phyloP scores from a whole-genome alignment of 2,113 vertebrate species.

The Laticauda colubrina region DNA sequence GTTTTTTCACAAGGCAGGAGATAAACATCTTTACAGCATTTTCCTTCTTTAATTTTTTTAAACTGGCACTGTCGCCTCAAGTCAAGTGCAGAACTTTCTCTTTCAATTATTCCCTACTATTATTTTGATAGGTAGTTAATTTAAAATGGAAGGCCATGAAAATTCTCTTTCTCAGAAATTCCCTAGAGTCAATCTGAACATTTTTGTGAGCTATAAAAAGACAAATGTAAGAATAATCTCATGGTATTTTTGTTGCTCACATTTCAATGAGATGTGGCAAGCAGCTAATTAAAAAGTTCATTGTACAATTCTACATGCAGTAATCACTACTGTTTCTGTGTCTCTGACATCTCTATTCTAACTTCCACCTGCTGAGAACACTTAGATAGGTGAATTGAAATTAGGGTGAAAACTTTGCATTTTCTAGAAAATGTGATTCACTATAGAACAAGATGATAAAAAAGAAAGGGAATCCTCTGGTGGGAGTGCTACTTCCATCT shows the following conservation, averaged over 20 bases:
- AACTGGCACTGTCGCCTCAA: background rate
- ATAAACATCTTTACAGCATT: background rate
- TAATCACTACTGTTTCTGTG: accelerated
- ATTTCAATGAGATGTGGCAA: background rate
- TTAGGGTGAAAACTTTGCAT: background rate
- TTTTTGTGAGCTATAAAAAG: background rate
- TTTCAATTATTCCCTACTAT: background rate
- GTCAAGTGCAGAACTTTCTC: background rate
- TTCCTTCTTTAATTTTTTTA: background rate
- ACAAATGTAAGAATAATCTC: background rate
- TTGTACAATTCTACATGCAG: background rate
- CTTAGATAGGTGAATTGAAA: constrained; percentile 1
- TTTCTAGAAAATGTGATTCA: background rate
- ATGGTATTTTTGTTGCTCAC: background rate
- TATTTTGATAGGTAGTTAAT: background rate
- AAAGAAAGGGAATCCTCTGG: background rate
- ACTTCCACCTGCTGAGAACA: background rate
- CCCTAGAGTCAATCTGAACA: accelerated
- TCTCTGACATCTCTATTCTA: background rate
- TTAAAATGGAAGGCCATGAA: background rate
- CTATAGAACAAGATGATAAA: background rate
- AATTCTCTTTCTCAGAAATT: background rate
- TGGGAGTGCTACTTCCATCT: background rate
- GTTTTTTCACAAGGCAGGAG: background rate
- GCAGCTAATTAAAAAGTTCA: background rate